These are phyloP conservation scores for Gadopsis bispinosus DNA, from an alignment of 2,797 vertebrate species.

Conservation along the genomic window DNA sequence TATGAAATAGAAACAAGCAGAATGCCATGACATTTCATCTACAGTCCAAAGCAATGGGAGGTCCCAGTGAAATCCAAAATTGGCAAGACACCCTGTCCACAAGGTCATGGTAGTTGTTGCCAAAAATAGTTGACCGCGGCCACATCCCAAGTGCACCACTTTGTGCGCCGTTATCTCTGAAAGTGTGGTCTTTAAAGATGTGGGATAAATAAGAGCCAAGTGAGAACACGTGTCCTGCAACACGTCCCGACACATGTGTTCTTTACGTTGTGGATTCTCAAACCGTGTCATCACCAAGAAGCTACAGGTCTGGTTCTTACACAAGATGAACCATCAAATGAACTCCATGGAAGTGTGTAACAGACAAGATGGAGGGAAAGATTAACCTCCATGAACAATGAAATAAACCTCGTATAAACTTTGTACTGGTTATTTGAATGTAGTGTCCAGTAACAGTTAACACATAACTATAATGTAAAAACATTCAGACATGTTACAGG, in stretches of 20 bases:
- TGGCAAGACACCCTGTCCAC: constrained; percentile 90
- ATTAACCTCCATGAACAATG: background rate
- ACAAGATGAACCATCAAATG: constrained; percentile 1
- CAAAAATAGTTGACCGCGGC: constrained; percentile 91
- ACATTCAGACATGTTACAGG: constrained; percentile 4
- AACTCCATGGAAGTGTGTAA: background rate
- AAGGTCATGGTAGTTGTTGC: constrained; percentile 91
- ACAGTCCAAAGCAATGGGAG: constrained; percentile 60
- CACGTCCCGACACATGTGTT: constrained; percentile 38
- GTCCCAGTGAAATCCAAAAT: constrained; percentile 90
- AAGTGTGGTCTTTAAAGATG: constrained; percentile 91
- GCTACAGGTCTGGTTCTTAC: constrained; percentile 10
- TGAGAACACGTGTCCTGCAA: constrained; percentile 49
- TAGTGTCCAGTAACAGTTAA: background rate
- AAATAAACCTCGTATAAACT: background rate
- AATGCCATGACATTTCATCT: constrained; percentile 31
- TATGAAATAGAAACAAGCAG: background rate
- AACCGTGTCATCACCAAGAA: background rate
- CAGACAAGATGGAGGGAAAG: background rate
- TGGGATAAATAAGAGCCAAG: constrained; percentile 85
- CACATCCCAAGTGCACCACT: constrained; percentile 89
- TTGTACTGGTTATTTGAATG: background rate
- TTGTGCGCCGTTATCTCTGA: constrained; percentile 91
- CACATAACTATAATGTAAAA: background rate
- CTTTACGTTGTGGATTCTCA: constrained; percentile 27